phyloP scores from a whole-genome alignment of 2,888 invertebrate genomes.

The Dynastes hyllus region DNA sequence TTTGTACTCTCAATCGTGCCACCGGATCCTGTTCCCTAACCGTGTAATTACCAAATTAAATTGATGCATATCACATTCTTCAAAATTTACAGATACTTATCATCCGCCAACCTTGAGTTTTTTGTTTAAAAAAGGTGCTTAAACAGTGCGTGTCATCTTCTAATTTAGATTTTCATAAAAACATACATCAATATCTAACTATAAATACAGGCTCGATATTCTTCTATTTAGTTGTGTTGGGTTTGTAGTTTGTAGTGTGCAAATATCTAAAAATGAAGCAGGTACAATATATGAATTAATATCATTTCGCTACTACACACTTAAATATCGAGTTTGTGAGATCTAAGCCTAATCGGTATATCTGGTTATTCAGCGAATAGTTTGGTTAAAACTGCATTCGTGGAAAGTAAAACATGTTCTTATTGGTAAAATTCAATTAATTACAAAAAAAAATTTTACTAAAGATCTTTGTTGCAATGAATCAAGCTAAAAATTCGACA shows the following conservation, averaged over 20 bases:
- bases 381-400: too few species aligned
- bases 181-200: neutral
- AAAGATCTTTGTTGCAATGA: too few species aligned
- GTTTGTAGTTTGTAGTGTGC: neutral
- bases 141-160: constrained; percentile 32
- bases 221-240: constrained; percentile 5
- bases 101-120: constrained; percentile 34
- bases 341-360: too few species aligned
- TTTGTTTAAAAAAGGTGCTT: constrained; percentile 7
- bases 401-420: too few species aligned
- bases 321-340: too few species aligned
- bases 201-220: constrained; percentile 18
- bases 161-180: constrained; percentile 23
- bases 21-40: constrained; percentile 22
- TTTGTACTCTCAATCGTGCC: neutral
- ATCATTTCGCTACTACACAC: too few species aligned
- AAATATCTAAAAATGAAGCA: constrained; percentile 32
- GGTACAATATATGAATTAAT: neutral
- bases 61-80: constrained; percentile 33
- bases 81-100: constrained; percentile 17
- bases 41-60: constrained; percentile 33
- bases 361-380: too few species aligned
- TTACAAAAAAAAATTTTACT: too few species aligned
- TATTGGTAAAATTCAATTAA: too few species aligned
- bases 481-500: too few species aligned